Conservation (phyloP, 2,888 invertebrate genomes). For the Raillietiella orientalis region DNA sequence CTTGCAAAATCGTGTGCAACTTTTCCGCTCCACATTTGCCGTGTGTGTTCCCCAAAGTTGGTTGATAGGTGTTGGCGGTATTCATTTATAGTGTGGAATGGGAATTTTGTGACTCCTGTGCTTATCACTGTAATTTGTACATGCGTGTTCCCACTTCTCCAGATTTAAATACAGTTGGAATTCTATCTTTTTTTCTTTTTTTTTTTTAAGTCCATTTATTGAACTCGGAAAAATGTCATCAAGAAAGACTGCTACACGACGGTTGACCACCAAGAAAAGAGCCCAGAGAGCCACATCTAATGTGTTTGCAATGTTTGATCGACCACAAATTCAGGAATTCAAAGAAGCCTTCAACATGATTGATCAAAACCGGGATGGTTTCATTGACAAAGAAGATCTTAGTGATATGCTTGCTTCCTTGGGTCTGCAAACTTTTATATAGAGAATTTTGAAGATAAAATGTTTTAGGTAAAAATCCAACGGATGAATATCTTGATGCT, state of each 20-base stretch:
- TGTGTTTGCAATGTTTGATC: slow-evolving; percentile 99
- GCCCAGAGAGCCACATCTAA: slow-evolving; percentile 96
- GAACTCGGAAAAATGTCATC: slow-evolving; percentile 84
- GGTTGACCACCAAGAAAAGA: slow-evolving; percentile 81
- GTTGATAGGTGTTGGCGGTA: too few relatives aligned
- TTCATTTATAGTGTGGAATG: too few relatives aligned
- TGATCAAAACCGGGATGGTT: slow-evolving; percentile 95
- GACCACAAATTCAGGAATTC: slow-evolving; percentile 97
- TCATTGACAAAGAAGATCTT: slow-evolving; percentile 91
- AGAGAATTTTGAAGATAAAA: not conserved
- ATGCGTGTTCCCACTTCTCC: slow-evolving; percentile 1
- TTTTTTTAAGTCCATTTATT: too few relatives aligned
- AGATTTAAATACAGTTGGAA: not conserved
- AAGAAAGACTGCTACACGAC: slow-evolving; percentile 78
- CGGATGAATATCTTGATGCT: slow-evolving; percentile 72
- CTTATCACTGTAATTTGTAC: slow-evolving; percentile 1
- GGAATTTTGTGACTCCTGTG: too few relatives aligned
- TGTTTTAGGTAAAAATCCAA: slow-evolving; percentile 55
- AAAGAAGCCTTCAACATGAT: slow-evolving; percentile 99
- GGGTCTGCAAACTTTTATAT: slow-evolving; percentile 19
- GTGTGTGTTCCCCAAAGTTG: too few relatives aligned
- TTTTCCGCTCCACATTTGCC: too few relatives aligned
- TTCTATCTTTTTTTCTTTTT: slow-evolving; percentile 2
- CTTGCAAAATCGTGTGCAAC: too few relatives aligned
- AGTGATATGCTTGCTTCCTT: slow-evolving; percentile 96